A percentile compares a stretch with the other conserved stretches of the same genome.
Evolutionary conservation across 1,140 invertebrate genomes (phyloP).

Genomic region (Zaprionus ghesquierei): DNA sequence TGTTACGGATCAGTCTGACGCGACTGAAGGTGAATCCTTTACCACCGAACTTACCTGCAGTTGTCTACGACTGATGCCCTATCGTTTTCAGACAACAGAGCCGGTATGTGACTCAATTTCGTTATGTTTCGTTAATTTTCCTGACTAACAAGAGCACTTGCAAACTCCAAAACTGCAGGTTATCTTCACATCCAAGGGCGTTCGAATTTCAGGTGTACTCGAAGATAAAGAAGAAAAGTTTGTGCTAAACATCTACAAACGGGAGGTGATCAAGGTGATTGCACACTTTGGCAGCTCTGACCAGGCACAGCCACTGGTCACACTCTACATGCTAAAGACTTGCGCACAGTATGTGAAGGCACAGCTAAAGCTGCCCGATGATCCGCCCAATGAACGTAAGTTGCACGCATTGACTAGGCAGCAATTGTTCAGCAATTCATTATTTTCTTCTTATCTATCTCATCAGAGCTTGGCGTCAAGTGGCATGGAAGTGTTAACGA

Average conservation of each 20-base stretch:
- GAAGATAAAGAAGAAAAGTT: slow-evolving; percentile 83
- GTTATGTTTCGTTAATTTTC: not conserved
- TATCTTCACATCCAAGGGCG: slow-evolving; percentile 86
- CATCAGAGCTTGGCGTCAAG: slow-evolving; percentile 85
- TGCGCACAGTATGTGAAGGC: slow-evolving; percentile 88
- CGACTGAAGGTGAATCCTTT: slow-evolving; percentile 43
- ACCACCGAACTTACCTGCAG: slow-evolving; percentile 86
- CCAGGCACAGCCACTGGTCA: slow-evolving; percentile 89
- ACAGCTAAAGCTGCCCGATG: slow-evolving; percentile 86
- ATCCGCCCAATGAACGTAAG: slow-evolving; percentile 57
- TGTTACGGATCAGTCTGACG: slow-evolving; percentile 64
- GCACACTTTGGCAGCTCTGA: slow-evolving; percentile 88
- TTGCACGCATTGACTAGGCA: too few species aligned
- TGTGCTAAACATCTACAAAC: slow-evolving; percentile 85
- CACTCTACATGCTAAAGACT: slow-evolving; percentile 88
- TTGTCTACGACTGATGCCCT: slow-evolving; percentile 91
- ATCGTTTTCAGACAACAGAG: slow-evolving; percentile 88
- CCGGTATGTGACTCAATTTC: slow-evolving; percentile 82
- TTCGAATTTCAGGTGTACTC: slow-evolving; percentile 87
- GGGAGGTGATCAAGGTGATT: slow-evolving; percentile 88
- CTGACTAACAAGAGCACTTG: not conserved
- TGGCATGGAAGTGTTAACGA: slow-evolving; percentile 66
- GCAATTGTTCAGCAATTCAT: not conserved
- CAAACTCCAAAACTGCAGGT: slow-evolving; percentile 83
- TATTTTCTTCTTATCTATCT: not conserved